phyloP scores from a whole-genome alignment of 2,888 invertebrate genomes.

The Strigamia transsilvanica region DNA sequence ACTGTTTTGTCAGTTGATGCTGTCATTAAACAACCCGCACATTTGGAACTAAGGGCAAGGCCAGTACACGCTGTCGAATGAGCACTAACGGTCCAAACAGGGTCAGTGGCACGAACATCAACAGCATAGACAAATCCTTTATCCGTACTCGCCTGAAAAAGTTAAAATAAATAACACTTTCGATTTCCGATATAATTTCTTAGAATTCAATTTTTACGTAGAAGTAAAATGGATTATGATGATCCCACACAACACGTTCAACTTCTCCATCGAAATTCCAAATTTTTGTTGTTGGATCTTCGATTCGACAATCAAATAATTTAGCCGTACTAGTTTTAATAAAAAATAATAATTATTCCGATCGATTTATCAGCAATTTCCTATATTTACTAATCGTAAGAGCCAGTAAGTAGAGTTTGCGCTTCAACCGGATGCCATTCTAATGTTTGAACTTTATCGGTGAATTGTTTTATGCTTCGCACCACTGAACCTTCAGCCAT shows the following conservation, averaged over 20 bases:
- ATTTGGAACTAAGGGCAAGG: constrained; percentile 75
- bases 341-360: background rate
- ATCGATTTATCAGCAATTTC: background rate
- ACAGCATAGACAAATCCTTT: constrained; percentile 74
- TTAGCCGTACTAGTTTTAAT: constrained; percentile 70
- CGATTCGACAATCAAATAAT: constrained; percentile 80
- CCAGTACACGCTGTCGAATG: constrained; percentile 88
- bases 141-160: constrained; percentile 68
- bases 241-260: constrained; percentile 87
- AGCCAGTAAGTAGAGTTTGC: constrained; percentile 82
- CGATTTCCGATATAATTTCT: background rate
- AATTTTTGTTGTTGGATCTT: constrained; percentile 68
- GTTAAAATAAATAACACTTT: constrained; percentile 1
- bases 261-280: constrained; percentile 84
- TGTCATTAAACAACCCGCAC: constrained; percentile 80
- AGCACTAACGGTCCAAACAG: constrained; percentile 77
- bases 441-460: constrained; percentile 84
- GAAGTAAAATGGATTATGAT: constrained; percentile 78
- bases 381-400: constrained; percentile 74
- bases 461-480: constrained; percentile 76
- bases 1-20: constrained; percentile 81
- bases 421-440: constrained; percentile 85
- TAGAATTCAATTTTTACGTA: constrained; percentile 69
- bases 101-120: constrained; percentile 74
- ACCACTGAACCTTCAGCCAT: constrained; percentile 80